Conservation (phyloP, 2,888 invertebrate species). For the Platycheirus albimanus region DNA sequence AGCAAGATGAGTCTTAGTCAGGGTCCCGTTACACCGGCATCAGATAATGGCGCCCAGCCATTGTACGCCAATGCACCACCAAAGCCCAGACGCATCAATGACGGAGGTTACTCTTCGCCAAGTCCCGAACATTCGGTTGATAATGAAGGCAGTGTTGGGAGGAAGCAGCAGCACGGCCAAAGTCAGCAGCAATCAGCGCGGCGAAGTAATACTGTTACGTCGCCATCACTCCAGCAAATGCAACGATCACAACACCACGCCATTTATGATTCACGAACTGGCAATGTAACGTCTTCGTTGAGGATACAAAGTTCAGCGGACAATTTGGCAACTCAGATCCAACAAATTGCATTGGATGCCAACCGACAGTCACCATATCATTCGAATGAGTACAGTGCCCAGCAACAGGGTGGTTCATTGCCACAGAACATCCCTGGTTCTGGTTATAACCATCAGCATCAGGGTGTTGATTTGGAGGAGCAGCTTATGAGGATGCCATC, state of each 20-base stretch:
- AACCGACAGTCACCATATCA: conserved; percentile 78
- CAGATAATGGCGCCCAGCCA: conserved; percentile 84
- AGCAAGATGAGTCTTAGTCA: conserved; percentile 79
- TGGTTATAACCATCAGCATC: conserved; percentile 77
- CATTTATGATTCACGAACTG: conserved; percentile 84
- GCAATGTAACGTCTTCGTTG: conserved; percentile 81
- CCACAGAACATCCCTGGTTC: conserved; percentile 63
- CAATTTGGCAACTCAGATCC: conserved; percentile 68
- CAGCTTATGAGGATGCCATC: conserved; percentile 75
- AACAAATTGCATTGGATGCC: conserved; percentile 78
- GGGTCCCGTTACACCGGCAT: conserved; percentile 81
- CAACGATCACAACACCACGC: conserved; percentile 82
- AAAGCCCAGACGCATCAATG: conserved; percentile 91
- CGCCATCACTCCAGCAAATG: conserved; percentile 77
- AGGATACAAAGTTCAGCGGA: conserved; percentile 76
- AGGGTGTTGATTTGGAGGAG: conserved; percentile 76
- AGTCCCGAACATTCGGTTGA: conserved; percentile 86
- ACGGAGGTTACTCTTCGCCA: conserved; percentile 89
- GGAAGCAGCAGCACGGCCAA: conserved; percentile 77
- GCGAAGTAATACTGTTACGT: conserved; percentile 78
- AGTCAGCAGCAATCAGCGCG: conserved; percentile 77
- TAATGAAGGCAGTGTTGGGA: conserved; percentile 76
- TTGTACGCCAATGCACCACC: conserved; percentile 95
- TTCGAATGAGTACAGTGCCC: conserved; percentile 79
- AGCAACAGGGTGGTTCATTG: conserved; percentile 81